A percentile compares a stretch with the other conserved stretches of the same genome.
Evolutionary conservation across 2,113 vertebrate genomes (phyloP).

Genomic region (Etheostoma cragini): DNA sequence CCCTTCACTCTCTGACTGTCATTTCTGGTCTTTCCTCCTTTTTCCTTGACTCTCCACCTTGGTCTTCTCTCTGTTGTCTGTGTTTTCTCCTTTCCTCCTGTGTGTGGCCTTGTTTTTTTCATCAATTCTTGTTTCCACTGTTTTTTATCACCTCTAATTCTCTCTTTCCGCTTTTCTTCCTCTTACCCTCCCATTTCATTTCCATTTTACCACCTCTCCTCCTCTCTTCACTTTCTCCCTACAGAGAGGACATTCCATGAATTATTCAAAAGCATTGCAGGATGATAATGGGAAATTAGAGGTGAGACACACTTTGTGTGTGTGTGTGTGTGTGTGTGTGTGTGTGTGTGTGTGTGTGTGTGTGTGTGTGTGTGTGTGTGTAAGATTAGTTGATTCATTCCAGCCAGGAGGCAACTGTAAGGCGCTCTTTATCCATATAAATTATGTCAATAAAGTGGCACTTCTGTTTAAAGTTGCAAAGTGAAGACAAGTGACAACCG

Average conservation of each 20-base stretch:
- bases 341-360: conserved; percentile 28
- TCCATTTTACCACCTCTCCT: conserved; percentile 57
- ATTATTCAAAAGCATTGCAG: conserved; percentile 71
- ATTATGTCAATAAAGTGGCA: conserved; percentile 76
- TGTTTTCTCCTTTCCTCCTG: background rate
- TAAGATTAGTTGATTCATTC: conserved; percentile 63
- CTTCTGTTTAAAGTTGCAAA: conserved; percentile 66
- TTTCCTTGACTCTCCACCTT: background rate
- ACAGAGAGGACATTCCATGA: conserved; percentile 62
- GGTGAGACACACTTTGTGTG: conserved; percentile 57
- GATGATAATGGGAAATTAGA: conserved; percentile 80
- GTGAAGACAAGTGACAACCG: conserved; percentile 55
- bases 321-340: conserved; percentile 16
- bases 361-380: conserved; percentile 33
- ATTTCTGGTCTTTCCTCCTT: background rate
- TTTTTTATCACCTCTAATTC: conserved; percentile 43
- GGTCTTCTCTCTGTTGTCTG: conserved; percentile 9
- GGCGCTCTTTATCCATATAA: conserved; percentile 74
- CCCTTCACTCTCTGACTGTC: conserved; percentile 3
- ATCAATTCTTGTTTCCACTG: conserved; percentile 33
- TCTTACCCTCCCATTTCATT: conserved; percentile 53
- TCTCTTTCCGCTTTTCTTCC: conserved; percentile 4
- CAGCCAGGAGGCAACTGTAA: conserved; percentile 67
- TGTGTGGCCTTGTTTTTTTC: background rate
- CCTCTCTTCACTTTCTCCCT: conserved; percentile 46